Evolutionary conservation across 2,888 invertebrate species (phyloP).

Genomic region (Norana najaformis): DNA sequence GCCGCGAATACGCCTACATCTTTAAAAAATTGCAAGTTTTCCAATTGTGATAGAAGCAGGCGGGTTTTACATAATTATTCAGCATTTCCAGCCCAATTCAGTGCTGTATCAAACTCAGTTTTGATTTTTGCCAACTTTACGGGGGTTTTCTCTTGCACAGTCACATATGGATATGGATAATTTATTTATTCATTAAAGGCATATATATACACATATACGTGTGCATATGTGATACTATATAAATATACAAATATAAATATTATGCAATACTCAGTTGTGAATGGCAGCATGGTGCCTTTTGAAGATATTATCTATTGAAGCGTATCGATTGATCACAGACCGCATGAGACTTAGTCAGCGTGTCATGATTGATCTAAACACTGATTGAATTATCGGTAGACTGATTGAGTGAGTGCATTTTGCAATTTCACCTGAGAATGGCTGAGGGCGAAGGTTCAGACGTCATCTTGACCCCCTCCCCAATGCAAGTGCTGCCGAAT

Average conservation of each 20-base stretch:
- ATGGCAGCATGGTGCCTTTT: neutral
- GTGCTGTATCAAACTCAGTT: too few species aligned
- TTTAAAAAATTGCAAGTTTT: too few species aligned
- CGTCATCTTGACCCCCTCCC: neutral
- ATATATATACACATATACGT: neutral
- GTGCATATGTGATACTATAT: neutral
- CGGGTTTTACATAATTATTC: too few species aligned
- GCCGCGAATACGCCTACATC: too few species aligned
- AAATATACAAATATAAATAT: neutral
- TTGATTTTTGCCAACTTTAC: too few species aligned
- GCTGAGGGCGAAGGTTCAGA: too few species aligned
- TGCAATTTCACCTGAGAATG: neutral
- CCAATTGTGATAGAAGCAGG: too few species aligned
- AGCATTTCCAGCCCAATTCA: too few species aligned
- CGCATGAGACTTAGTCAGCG: neutral
- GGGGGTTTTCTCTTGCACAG: too few species aligned
- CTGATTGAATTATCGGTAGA: neutral
- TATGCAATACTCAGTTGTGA: neutral
- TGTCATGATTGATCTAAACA: neutral
- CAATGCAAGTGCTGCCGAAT: neutral
- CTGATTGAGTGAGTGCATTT: neutral
- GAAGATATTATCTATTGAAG: neutral
- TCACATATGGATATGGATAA: too few species aligned
- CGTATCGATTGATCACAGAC: neutral
- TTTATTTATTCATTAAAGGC: too few species aligned